phyloP scores from a whole-genome alignment of 2,888 invertebrate genomes.

The Tolmerus cingulatus region DNA sequence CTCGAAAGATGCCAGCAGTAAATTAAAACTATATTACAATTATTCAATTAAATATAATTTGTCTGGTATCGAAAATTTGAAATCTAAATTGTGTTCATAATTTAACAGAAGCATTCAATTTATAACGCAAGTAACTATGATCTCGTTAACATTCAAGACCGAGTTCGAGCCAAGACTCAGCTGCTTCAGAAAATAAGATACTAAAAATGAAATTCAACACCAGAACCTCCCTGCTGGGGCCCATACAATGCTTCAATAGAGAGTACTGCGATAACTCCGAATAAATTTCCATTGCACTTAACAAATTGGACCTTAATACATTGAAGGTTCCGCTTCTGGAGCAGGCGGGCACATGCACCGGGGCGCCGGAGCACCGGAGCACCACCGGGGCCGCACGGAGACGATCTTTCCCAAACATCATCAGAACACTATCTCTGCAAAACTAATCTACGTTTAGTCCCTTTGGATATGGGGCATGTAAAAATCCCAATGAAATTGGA shows the following conservation, averaged over 20 bases:
- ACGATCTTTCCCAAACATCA: slow-evolving; percentile 6
- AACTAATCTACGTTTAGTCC: slow-evolving; percentile 35
- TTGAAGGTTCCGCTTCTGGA: not conserved
- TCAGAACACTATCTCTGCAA: not conserved
- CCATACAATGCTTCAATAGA: not conserved
- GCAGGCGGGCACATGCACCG: not conserved
- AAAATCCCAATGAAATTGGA: slow-evolving; percentile 34
- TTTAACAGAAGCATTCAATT: slow-evolving; percentile 14
- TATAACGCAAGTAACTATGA: not conserved
- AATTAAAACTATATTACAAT: too few relatives aligned
- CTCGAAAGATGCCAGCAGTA: too few relatives aligned
- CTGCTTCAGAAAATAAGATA: not conserved
- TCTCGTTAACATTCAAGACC: not conserved
- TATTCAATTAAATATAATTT: not conserved
- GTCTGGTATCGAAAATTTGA: not conserved
- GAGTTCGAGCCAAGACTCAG: not conserved
- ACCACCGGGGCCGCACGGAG: not conserved
- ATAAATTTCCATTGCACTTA: slow-evolving; percentile 42
- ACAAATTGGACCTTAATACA: slow-evolving; percentile 33
- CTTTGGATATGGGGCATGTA: slow-evolving; percentile 6
- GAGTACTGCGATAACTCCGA: not conserved
- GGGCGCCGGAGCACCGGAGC: too few relatives aligned
- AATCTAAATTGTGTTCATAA: slow-evolving; percentile 13
- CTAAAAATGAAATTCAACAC: not conserved
- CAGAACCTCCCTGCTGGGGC: not conserved